Percentiles rank a stretch among this genome's conserved stretches.
These are phyloP conservation scores for Myotis planiceps DNA, from an alignment of 2,797 vertebrate genomes.

Conservation along the genomic window DNA sequence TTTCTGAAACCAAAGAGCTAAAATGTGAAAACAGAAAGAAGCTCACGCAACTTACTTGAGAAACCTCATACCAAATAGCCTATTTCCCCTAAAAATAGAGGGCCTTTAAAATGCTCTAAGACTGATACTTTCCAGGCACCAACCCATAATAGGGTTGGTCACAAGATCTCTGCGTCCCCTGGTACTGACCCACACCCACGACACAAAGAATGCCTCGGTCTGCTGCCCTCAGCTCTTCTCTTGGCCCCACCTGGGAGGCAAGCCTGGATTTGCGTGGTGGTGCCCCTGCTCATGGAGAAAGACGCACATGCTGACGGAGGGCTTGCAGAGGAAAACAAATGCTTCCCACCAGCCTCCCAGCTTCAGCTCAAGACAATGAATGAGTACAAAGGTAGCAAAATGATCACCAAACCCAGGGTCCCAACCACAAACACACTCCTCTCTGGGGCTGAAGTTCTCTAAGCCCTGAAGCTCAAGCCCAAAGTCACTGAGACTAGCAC, in stretches of 20 bases:
- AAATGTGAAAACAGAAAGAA: neutral
- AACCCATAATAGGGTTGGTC: fast-evolving
- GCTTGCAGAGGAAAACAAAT: neutral
- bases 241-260: neutral
- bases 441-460: neutral
- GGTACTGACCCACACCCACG: neutral
- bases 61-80: neutral
- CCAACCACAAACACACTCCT: neutral
- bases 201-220: neutral
- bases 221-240: neutral
- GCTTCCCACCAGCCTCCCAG: neutral
- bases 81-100: neutral
- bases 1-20: neutral
- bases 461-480: neutral
- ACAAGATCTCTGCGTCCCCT: neutral
- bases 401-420: neutral
- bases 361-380: neutral
- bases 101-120: neutral
- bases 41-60: neutral
- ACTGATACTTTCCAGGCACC: neutral
- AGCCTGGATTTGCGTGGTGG: neutral
- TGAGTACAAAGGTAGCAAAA: neutral
- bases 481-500: neutral
- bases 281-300: neutral
- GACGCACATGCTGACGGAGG: neutral